Evolutionary conservation across 2,797 vertebrate genomes (phyloP).

Genomic region (Melanotaenia pygmaea): DNA sequence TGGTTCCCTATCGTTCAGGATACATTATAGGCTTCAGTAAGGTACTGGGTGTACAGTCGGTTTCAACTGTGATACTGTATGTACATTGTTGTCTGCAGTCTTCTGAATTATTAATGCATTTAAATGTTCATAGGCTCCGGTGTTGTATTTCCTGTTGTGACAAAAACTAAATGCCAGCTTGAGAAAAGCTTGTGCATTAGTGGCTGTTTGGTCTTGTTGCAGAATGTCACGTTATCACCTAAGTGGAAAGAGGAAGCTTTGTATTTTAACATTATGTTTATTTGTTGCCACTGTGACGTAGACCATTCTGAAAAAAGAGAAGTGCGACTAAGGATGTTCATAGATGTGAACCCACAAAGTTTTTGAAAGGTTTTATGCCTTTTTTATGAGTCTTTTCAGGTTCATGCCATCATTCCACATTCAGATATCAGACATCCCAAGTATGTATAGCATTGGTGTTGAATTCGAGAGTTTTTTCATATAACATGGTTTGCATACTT

Average conservation of each 20-base stretch:
- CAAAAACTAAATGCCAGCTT: conserved; percentile 29
- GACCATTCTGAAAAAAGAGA: conserved; percentile 32
- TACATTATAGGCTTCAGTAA: conserved; percentile 27
- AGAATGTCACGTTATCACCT: conserved; percentile 15
- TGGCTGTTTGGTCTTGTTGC: conserved; percentile 12
- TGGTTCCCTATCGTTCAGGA: conserved; percentile 29
- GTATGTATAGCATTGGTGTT: too few species aligned
- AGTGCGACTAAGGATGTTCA: conserved; percentile 24
- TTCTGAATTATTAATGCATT: conserved; percentile 64
- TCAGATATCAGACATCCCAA: too few species aligned
- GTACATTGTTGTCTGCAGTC: conserved; percentile 26
- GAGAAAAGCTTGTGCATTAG: conserved; percentile 25
- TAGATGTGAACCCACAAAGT: not conserved
- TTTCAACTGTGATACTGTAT: conserved; percentile 37
- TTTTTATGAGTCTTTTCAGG: not conserved
- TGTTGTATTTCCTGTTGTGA: conserved; percentile 50
- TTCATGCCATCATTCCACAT: too few species aligned
- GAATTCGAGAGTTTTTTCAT: too few species aligned
- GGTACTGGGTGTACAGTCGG: conserved; percentile 29
- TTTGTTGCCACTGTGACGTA: conserved; percentile 22
- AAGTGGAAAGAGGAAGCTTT: conserved; percentile 39
- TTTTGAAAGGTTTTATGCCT: conserved; percentile 1
- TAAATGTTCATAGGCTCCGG: conserved; percentile 24
- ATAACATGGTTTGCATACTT: too few species aligned
- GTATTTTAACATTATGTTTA: conserved; percentile 16